phyloP scores from a whole-genome alignment of 2,888 invertebrate genomes.

The Stenichneumon culpator region DNA sequence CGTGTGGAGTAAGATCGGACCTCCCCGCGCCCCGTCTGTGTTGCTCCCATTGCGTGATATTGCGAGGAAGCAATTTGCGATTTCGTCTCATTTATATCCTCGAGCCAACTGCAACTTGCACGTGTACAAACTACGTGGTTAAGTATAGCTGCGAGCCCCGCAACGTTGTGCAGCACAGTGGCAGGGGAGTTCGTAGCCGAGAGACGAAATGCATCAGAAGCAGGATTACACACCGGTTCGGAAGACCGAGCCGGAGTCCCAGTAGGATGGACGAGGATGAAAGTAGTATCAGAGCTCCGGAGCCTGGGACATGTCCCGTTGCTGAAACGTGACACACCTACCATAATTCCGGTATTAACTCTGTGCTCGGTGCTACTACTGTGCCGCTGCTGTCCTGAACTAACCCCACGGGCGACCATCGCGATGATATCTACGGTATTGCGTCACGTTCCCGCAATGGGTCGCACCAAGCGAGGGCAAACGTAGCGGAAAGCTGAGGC shows the following conservation, averaged over 20 bases:
- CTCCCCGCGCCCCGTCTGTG: background rate
- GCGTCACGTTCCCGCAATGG: conserved; percentile 46
- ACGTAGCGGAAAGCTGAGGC: background rate
- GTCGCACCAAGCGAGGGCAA: background rate
- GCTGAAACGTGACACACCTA: conserved; percentile 66
- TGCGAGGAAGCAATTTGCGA: conserved; percentile 59
- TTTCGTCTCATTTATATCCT: conserved; percentile 52
- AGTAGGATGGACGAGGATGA: conserved; percentile 15
- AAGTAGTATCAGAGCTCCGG: conserved; percentile 26
- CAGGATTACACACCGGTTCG: conserved; percentile 34
- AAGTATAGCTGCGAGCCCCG: background rate
- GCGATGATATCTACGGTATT: conserved; percentile 46
- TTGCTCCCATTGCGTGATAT: conserved; percentile 53
- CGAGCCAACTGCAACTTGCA: conserved; percentile 19
- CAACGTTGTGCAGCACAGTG: conserved; percentile 16
- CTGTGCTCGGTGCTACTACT: conserved; percentile 13
- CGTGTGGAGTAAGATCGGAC: background rate
- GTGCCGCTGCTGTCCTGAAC: conserved; percentile 15
- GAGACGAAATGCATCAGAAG: conserved; percentile 44
- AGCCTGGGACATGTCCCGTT: conserved; percentile 61
- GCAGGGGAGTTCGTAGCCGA: conserved; percentile 17
- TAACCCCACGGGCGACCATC: conserved; percentile 19
- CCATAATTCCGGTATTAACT: conserved; percentile 61
- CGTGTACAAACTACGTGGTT: conserved; percentile 11
- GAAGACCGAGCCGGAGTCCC: conserved; percentile 12